Evolutionary conservation across 2,113 vertebrate species (phyloP), one percentile per base, ranked within the genome.

Genomic region (Monarcha castaneiventris): DNA sequence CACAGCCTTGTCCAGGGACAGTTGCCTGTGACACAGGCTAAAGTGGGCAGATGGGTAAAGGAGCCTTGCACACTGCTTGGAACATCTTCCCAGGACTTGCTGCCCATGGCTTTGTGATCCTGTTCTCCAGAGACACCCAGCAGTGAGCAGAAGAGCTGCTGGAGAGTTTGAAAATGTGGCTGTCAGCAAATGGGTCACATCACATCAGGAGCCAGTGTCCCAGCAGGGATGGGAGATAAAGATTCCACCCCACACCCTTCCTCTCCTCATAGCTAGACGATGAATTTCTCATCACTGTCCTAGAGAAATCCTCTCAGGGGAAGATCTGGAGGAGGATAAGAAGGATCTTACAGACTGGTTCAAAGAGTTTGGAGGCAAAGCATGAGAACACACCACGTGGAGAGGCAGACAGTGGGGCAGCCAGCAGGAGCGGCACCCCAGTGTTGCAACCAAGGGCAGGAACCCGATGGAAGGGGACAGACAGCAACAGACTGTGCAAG

Each of bases 181-280:
- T 32, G 5, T 84, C 56, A 63, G 69, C n/a, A 43, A 75, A 33
- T 13, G 33, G 61, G 25, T 64, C 73, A 19, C 81, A 56, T 56
- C 69, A 49, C 17, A 44, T 21, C 25, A 9, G 25, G 9, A 71
- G 27, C 41, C 44, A 1, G 1, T 4, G 21, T 33, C 43, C 74
- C 27, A 49, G 41, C 19, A 51, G 46, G 13, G 44, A 68, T 13
- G 3, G 6, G 25, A 72, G 48, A n/a, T 49, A 25, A 79, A 75
- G 56, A 33, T 16, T 52, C 27, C 3, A 8, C 21, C 30, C 48
- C 87, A 62, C 59, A 23, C 67, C 72, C 48, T 93, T 88, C 80
- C 35, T 49, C 49, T 95, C 71, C 75, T 94, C 93, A 91, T 94
- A 91, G 55, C 67, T 52, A 90, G 87, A 85, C 3, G 1, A 80